A percentile compares a stretch with the other conserved stretches of the same genome.
Conservation (phyloP, 2,797 vertebrate genomes). For the Hirundo rustica region DNA sequence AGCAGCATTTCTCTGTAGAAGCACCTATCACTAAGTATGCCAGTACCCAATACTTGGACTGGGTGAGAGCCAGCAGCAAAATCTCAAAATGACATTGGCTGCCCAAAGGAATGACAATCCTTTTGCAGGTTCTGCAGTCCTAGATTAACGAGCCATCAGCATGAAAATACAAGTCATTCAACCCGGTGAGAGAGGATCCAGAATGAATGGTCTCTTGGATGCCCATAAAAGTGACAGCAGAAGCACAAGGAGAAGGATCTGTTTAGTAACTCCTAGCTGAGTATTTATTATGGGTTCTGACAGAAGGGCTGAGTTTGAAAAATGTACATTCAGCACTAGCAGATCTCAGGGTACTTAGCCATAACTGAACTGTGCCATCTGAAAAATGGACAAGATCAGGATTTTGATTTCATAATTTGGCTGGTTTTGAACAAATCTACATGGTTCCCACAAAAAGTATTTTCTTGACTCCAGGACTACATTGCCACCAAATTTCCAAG, state of each 20-base stretch:
- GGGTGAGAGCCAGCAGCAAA: not conserved
- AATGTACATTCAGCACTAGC: not conserved
- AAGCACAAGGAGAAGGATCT: not conserved
- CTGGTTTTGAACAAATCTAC: not conserved
- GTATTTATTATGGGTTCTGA: not conserved
- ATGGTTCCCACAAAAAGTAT: not conserved
- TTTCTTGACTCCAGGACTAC: not conserved
- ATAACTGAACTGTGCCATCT: not conserved
- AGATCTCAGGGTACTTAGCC: not conserved
- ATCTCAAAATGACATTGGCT: not conserved
- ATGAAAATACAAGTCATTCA: not conserved
- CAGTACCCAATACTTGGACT: not conserved
- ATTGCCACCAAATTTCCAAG: not conserved
- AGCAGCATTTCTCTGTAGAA: not conserved
- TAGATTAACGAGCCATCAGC: not conserved
- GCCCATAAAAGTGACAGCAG: not conserved
- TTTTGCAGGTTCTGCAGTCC: not conserved
- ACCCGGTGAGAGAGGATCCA: not conserved
- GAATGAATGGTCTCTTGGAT: not conserved
- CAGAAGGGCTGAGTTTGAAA: not conserved
- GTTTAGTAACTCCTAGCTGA: not conserved
- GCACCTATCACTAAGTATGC: not conserved
- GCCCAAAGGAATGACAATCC: not conserved
- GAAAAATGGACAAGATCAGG: not conserved
- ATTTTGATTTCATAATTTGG: not conserved